Evolutionary conservation across 2,113 vertebrate genomes (phyloP).

Genomic region (Ctenomys sociabilis): DNA sequence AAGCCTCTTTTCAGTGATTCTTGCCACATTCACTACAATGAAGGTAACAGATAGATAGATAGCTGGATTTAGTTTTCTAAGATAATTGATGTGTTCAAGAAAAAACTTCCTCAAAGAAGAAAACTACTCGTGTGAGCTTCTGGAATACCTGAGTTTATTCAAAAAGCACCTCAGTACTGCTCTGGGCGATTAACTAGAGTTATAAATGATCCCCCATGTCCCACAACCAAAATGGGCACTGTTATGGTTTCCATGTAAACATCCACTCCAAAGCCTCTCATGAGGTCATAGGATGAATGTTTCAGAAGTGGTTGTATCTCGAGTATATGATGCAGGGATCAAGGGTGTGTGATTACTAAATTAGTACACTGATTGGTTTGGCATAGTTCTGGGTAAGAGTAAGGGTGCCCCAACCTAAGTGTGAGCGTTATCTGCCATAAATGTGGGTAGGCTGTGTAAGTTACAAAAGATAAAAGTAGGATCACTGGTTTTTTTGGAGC

Average conservation of each 20-base stretch:
- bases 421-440: background rate
- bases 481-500: background rate
- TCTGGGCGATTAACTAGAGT: background rate
- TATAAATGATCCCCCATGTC: background rate
- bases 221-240: background rate
- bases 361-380: background rate
- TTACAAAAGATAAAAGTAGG: background rate
- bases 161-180: background rate
- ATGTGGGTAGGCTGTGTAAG: background rate
- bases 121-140: background rate
- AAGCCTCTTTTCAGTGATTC: background rate
- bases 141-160: background rate
- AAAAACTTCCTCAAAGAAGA: background rate
- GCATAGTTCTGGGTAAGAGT: background rate
- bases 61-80: background rate
- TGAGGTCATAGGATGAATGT: background rate
- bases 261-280: background rate
- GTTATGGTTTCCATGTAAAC: background rate
- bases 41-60: background rate
- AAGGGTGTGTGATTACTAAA: background rate
- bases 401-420: background rate
- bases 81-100: background rate
- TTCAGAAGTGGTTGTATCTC: background rate
- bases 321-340: background rate
- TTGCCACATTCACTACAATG: background rate